Conservation (phyloP, 2,797 vertebrate species). For the Pantherophis vulpinus region DNA sequence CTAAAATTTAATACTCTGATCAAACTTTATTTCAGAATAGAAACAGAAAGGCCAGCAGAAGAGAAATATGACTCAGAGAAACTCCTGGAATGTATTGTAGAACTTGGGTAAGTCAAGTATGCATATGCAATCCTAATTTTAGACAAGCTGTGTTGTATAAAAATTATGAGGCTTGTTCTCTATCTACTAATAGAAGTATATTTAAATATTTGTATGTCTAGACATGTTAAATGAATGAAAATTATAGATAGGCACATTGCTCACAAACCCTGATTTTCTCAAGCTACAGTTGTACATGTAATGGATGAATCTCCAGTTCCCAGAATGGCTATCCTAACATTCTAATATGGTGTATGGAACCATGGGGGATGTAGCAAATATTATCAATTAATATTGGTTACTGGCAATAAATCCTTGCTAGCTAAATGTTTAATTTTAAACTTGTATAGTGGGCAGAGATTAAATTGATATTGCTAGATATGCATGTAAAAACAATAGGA, state of each 20-base stretch:
- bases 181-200: background rate
- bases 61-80: conserved; percentile 71
- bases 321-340: background rate
- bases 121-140: background rate
- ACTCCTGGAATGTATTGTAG: conserved; percentile 69
- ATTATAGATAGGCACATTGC: background rate
- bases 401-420: background rate
- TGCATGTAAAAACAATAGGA: background rate
- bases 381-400: background rate
- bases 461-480: background rate
- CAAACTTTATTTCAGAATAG: conserved; percentile 57
- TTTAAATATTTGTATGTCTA: background rate
- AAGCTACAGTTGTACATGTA: background rate
- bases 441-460: background rate
- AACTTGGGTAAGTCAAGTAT: conserved; percentile 70
- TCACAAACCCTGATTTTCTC: background rate
- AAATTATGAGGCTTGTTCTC: background rate
- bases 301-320: background rate
- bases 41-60: conserved; percentile 65
- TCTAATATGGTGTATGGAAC: background rate
- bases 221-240: background rate
- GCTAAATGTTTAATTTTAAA: background rate
- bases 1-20: background rate
- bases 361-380: background rate
- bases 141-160: background rate